Base-by-base conservation (phyloP, 1,140 invertebrate genomes). In the Cydia pomonella region DNA sequence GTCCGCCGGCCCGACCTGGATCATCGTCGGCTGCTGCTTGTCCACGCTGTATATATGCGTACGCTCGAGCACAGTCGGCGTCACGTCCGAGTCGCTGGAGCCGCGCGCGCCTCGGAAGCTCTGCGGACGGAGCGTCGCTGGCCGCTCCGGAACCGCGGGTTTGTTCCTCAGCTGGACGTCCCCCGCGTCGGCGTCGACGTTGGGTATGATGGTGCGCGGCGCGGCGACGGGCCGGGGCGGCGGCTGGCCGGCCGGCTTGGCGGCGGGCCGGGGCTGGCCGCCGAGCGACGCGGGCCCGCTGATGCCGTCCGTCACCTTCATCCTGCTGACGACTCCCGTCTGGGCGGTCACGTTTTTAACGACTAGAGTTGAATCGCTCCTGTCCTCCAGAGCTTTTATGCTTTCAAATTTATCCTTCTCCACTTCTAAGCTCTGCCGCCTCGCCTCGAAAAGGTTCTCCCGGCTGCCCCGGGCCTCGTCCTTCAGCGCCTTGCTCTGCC, bases 61-160 rank as follows among this genome's bases (percentile, higher is more conserved):
- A 78, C 95, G 93, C 87, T 96, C 95, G 77, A 96, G 85, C 50
- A 94, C 93, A 18, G 92, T 83, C 81, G 93, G 94, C 87, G 87
- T 74, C 5, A 80, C 62, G 13, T 86, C 86, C 1, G 84, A 18
- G 71, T 79, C 83, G 72, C 88, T 87, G 29, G 88, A 88, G 77
- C 76, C 81, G 74, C 91, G 88, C 27, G 84, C 80, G 10, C 76
- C 87, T 72, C 91, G 88, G 79, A 95, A 94, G 85, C 94, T 94
- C 3, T 94, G 93, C 18, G 95, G 95, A 74, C 95, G 93, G 47
- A 96, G 89, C 38, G 94, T 94, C n/a, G 95, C 94, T 4, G 96
- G 96, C 73, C 96, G 93, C 82, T 96, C 95, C 13, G 96, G 96
- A 64, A 97, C 94, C 3, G 95, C 95, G 6, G 96, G 96, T 88